Evolutionary conservation across 2,888 invertebrate species (phyloP).

Genomic region (Phytoseiulus persimilis): DNA sequence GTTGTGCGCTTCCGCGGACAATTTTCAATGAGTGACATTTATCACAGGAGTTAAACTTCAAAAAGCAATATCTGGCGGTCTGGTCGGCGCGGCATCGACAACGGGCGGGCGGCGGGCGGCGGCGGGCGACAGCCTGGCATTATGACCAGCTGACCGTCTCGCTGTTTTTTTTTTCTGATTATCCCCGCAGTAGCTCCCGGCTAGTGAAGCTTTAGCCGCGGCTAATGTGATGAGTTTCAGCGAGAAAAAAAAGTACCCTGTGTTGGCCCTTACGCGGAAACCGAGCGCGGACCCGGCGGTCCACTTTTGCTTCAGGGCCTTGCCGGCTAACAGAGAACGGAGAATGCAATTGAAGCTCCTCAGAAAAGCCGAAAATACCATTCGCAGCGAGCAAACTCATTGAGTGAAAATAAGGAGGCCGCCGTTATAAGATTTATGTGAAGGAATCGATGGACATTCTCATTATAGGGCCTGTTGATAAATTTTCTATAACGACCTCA

Average conservation of each 20-base stretch:
- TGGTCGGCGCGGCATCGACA: not conserved
- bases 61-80: not conserved
- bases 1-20: not conserved
- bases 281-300: not conserved
- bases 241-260: not conserved
- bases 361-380: not conserved
- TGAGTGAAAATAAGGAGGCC: not conserved
- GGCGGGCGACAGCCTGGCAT: not conserved
- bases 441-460: not conserved
- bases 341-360: not conserved
- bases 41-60: not conserved
- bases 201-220: not conserved
- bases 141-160: not conserved
- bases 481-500: conserved; percentile 5
- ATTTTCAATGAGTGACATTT: not conserved
- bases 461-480: not conserved
- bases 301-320: not conserved
- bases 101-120: not conserved
- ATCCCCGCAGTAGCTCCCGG: conserved; percentile 5
- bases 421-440: not conserved
- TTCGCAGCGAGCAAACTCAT: not conserved
- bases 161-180: not conserved
- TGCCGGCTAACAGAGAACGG: not conserved
- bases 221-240: conserved; percentile 5
- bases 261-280: conserved; percentile 5